These are phyloP conservation scores for Dendroctonus ponderosae DNA, from an alignment of 1,140 invertebrate genomes.

Conservation along the genomic window DNA sequence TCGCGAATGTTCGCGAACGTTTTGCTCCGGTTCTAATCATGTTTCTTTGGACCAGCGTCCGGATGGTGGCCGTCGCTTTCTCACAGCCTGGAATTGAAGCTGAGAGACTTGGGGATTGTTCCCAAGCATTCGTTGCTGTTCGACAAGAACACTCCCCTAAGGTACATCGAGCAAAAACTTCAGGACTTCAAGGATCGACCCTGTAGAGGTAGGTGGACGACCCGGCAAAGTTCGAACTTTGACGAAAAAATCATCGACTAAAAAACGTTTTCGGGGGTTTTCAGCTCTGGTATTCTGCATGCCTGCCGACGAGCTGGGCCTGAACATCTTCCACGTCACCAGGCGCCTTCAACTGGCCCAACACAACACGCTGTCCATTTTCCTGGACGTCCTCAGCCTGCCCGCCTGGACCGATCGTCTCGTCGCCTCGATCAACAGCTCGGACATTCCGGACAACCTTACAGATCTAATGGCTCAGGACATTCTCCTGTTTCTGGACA, in stretches of 20 bases:
- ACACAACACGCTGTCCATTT: constrained; percentile 43
- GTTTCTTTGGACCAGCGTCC: constrained; percentile 39
- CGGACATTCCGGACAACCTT: neutral
- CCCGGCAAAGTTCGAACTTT: neutral
- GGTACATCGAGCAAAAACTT: constrained; percentile 44
- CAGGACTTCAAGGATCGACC: constrained; percentile 38
- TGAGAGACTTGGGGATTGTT: constrained; percentile 45
- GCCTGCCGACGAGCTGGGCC: constrained; percentile 43
- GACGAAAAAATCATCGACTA: neutral
- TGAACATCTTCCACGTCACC: constrained; percentile 37
- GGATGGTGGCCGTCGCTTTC: constrained; percentile 49
- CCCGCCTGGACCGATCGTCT: constrained; percentile 42
- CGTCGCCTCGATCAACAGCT: no score
- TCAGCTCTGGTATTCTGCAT: constrained; percentile 46
- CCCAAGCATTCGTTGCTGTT: constrained; percentile 46
- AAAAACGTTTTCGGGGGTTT: constrained; percentile 18
- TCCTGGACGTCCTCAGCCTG: constrained; percentile 46
- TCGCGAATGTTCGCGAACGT: no score
- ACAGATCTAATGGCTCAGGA: constrained; percentile 20
- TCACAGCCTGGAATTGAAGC: constrained; percentile 44
- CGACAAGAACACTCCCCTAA: constrained; percentile 33
- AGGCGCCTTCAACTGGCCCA: constrained; percentile 40
- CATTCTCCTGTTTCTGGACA: constrained; percentile 39
- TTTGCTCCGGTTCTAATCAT: neutral
- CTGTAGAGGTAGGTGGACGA: constrained; percentile 40